Base-by-base conservation (phyloP, 1,140 invertebrate genomes). In the Acromyrmex charruanus region DNA sequence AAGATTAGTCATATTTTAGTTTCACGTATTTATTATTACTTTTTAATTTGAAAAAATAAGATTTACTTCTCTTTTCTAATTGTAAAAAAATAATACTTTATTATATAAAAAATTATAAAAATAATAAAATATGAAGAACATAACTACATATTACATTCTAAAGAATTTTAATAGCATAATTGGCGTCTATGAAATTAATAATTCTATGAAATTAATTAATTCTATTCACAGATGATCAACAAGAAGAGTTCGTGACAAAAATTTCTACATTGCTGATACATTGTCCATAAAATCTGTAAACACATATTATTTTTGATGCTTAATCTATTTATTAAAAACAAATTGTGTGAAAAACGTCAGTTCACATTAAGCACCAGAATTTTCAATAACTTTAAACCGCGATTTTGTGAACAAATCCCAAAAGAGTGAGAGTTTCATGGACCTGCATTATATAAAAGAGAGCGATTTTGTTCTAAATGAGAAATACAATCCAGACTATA, bases 321-420 rank as follows among this genome's bases (percentile, higher is more conserved):
- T 59, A 10, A 75, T 58, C 31, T 59, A 21, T 44, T 28, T 44
- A 61, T 18, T n/a, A 77, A 25, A 61, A 16, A 61, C 10, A 9
- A 44, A 18, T 16, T 12, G 7, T 3, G 9, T 39, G 7, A 39
- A 39, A 7, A 39, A 39, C 7, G 35, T 39, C 35, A 39, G 7
- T 39, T 39, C 35, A 39, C 6, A 18, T 14, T 21, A 18, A 18
- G 7, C 18, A 51, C 21, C 12, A n/a, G 16, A 3, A 65, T 65
- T 49, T 79, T 2, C 18, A 21, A 65, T 18, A 16, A 28, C 35
- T 49, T 63, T 12, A n/a, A 65, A 77, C 5, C 39, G 14, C 75
- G 25, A 49, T 44, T 79, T 49, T 10, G 18, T 55, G 9, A 68
- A 80, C 31, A 81, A 81, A 69, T 69, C 31, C 21, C 66, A 5